These are phyloP conservation scores for Sebastiscus albofasciatus DNA, from an alignment of 2,797 vertebrate species.

Conservation along the genomic window DNA sequence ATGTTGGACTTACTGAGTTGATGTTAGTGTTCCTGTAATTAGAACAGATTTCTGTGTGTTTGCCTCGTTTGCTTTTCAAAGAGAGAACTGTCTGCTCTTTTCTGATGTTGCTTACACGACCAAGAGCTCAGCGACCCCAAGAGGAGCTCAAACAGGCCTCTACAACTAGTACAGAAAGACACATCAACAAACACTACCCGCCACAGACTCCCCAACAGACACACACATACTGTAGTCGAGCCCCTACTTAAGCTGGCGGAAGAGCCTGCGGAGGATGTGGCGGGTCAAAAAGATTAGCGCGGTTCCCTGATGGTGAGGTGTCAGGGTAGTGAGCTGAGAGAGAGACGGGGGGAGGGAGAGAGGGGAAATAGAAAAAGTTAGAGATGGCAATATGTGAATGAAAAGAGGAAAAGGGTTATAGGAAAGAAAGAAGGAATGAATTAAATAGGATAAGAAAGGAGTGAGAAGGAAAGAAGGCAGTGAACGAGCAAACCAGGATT, in stretches of 20 bases:
- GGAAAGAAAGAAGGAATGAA: background rate
- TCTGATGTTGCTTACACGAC: slow-evolving; percentile 30
- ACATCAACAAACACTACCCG: slow-evolving; percentile 23
- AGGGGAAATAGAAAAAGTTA: background rate
- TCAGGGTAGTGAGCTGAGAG: slow-evolving; percentile 28
- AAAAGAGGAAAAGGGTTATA: background rate
- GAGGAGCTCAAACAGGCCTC: slow-evolving; percentile 33
- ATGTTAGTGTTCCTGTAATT: background rate
- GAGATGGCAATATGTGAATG: background rate
- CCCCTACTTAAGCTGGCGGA: slow-evolving; percentile 54
- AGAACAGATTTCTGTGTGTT: background rate
- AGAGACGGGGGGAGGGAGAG: background rate
- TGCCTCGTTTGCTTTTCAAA: slow-evolving; percentile 4
- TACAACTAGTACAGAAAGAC: slow-evolving; percentile 13
- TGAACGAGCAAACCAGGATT: background rate
- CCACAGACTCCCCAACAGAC: slow-evolving; percentile 17
- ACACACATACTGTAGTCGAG: slow-evolving; percentile 41
- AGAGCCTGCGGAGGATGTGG: slow-evolving; percentile 59
- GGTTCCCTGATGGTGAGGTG: slow-evolving; percentile 58
- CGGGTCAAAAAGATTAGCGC: slow-evolving; percentile 68
- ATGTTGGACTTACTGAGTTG: background rate
- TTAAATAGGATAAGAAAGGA: background rate
- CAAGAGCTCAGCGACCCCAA: slow-evolving; percentile 47
- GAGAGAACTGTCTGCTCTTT: slow-evolving; percentile 22
- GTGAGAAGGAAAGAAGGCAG: background rate